Base-by-base conservation (phyloP, 2,888 invertebrate genomes). In the Scaptomyza flava region DNA sequence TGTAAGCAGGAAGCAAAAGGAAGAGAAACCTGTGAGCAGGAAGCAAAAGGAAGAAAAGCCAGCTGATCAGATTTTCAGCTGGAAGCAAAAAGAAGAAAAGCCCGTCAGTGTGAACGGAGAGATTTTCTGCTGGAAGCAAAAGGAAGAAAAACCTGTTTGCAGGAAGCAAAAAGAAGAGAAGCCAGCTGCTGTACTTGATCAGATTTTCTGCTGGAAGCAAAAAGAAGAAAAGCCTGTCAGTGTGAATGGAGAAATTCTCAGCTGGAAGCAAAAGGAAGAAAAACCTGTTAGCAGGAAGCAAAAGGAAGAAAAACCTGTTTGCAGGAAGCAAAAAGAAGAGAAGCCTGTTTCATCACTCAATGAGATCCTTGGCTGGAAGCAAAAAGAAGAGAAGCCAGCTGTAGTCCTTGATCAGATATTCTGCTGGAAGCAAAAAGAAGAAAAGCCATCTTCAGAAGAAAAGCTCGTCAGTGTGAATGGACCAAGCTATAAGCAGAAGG, bases 281-380 rank as follows among this genome's bases (percentile, higher is more conserved):
- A 30, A 46, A 3, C 46, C 30, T 2, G 11, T 17, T 23, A 23
- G 23, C 23, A 2, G 23, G 23, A 23, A 41, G 23, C 23, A 23
- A 6, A 50, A 33, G 1, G 56, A 46, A 30, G 30, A 57, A 20
- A 46, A 47, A 3, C 53, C 53, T 38, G 52, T 1, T 52, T 2
- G 30, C 34, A 20, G 7, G 3, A 62, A 38, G 0, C 48, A 36
- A 12, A 33, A 20, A 4, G 51, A 51, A 30, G 30, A 48, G 9
- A 36, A 57, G 31, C 5, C 30, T n/a, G 0, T 7, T 6, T 2
- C 12, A 9, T 46, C 14, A 11, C 14, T 6, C 3, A 9, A 5
- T 2, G 47, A 34, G 6, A 27, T 48, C 14, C 9, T 43, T 8
- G 17, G 12, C 6, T 8, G 7, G 2, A 38, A 51, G 20, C 38